A percentile compares a stretch with the other conserved stretches of the same genome.
Conservation (phyloP, 2,888 invertebrate genomes). For the Neoitamus cyanurus region DNA sequence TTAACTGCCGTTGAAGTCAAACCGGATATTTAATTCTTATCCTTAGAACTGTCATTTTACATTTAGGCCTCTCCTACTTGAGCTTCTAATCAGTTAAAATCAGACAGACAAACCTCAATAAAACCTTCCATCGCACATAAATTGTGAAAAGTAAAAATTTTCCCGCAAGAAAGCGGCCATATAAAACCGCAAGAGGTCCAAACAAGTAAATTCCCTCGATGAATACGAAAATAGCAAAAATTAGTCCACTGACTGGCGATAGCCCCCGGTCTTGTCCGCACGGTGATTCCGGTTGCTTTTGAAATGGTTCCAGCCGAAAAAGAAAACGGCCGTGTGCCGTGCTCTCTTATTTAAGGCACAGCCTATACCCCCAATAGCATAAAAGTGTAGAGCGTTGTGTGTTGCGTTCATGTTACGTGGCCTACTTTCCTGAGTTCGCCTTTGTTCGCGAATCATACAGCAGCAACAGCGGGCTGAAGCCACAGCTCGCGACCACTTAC, state of each 20-base stretch:
- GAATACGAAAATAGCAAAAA: conserved; percentile 15
- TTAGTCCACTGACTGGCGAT: neutral
- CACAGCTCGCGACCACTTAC: neutral
- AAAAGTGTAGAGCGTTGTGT: neutral
- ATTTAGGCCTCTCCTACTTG: neutral
- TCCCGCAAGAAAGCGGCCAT: neutral
- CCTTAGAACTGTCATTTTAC: no score
- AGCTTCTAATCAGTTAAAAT: neutral
- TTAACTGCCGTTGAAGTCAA: no score
- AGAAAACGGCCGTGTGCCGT: neutral
- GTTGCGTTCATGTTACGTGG: conserved; percentile 36
- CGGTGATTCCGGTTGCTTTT: neutral
- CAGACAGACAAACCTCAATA: neutral
- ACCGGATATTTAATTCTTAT: no score
- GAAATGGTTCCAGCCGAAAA: conserved; percentile 19
- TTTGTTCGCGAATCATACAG: neutral
- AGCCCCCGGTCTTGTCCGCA: neutral
- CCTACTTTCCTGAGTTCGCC: conserved; percentile 14
- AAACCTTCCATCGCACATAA: neutral
- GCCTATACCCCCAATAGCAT: neutral
- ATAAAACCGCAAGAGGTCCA: neutral
- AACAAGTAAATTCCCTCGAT: neutral
- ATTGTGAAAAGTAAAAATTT: neutral
- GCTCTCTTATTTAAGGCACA: neutral
- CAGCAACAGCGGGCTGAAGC: neutral